These are phyloP conservation scores for Trypoxylon attenuatum DNA, from an alignment of 2,888 invertebrate genomes.

Conservation along the genomic window DNA sequence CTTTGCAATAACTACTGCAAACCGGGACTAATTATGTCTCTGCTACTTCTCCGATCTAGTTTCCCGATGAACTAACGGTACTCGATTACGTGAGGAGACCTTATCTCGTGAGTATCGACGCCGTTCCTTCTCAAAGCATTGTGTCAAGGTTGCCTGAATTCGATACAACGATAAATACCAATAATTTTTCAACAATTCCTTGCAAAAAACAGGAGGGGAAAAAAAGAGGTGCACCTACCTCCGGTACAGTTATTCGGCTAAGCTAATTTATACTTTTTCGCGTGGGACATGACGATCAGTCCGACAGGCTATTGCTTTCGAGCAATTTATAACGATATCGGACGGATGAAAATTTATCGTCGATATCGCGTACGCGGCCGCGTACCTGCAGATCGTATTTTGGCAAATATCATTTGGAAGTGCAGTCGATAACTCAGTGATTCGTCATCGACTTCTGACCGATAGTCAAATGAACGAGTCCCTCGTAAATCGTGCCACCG, in stretches of 20 bases:
- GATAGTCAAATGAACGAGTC: slow-evolving; percentile 50
- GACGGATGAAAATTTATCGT: slow-evolving; percentile 41
- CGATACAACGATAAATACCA: too few relatives aligned
- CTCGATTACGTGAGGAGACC: too few relatives aligned
- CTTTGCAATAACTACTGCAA: background rate
- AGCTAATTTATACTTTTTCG: background rate
- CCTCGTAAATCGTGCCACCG: slow-evolving; percentile 50
- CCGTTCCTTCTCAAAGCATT: too few relatives aligned
- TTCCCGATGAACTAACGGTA: too few relatives aligned
- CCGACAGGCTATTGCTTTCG: slow-evolving; percentile 5
- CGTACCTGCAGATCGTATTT: slow-evolving; percentile 33
- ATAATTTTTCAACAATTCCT: background rate
- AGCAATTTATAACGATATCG: slow-evolving; percentile 26
- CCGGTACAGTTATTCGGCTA: background rate
- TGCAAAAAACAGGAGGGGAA: background rate
- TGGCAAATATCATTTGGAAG: slow-evolving; percentile 52
- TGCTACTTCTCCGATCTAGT: too few relatives aligned
- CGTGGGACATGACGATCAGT: background rate
- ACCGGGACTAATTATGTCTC: slow-evolving; percentile 15
- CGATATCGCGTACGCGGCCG: slow-evolving; percentile 1
- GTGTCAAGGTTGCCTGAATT: too few relatives aligned
- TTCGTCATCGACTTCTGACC: slow-evolving; percentile 53
- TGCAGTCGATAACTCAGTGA: slow-evolving; percentile 51
- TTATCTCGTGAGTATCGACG: too few relatives aligned
- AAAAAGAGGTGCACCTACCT: background rate